phyloP scores from a whole-genome alignment of 2,797 vertebrate genomes.

The Molossus molossus region DNA sequence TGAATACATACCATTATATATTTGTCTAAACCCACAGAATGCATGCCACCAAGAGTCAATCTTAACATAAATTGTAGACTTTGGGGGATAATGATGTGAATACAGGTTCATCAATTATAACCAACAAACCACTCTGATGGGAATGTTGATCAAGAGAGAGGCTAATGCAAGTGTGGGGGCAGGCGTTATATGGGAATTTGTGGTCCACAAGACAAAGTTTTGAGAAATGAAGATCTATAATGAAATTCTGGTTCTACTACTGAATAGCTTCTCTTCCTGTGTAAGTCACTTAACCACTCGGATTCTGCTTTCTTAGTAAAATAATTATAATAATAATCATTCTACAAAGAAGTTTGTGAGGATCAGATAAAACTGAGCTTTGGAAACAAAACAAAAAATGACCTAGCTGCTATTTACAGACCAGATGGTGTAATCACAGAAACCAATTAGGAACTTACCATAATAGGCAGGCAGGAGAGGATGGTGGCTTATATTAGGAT shows the following conservation, averaged over 20 bases:
- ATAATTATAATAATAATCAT: slow-evolving; percentile 32
- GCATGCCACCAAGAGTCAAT: neutral
- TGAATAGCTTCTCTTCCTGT: neutral
- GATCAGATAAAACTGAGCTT: neutral
- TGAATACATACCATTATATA: neutral
- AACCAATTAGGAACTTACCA: neutral
- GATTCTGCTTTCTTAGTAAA: slow-evolving; percentile 50
- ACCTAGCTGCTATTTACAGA: neutral
- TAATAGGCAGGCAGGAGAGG: neutral
- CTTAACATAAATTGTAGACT: neutral
- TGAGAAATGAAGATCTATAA: slow-evolving; percentile 15
- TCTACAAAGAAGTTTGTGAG: neutral
- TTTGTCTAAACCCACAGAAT: neutral
- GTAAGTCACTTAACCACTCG: neutral
- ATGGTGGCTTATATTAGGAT: neutral
- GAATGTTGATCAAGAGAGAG: neutral
- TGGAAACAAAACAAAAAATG: slow-evolving; percentile 15
- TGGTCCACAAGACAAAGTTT: neutral
- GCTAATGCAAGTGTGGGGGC: neutral
- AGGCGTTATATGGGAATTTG: neutral
- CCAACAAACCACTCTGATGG: neutral
- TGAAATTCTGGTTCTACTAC: slow-evolving; percentile 32
- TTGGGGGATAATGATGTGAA: neutral
- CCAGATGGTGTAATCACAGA: neutral
- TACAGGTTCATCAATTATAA: neutral